phyloP scores from a whole-genome alignment of 2,888 invertebrate species.

The Temnothorax ravouxi region DNA sequence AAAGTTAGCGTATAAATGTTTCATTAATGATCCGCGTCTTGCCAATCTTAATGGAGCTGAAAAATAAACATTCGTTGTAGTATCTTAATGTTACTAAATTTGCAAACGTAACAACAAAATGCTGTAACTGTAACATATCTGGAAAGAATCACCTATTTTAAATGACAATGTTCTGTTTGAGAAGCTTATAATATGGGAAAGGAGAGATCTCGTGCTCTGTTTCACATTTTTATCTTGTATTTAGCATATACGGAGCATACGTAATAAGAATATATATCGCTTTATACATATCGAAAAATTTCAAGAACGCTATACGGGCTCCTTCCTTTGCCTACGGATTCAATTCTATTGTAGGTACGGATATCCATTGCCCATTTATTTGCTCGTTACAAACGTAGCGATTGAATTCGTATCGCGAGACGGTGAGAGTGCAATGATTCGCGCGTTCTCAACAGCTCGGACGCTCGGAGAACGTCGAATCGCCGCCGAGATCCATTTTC shows the following conservation, averaged over 20 bases:
- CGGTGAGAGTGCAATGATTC: slow-evolving; percentile 49
- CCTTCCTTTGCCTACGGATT: not conserved
- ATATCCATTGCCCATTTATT: slow-evolving; percentile 13
- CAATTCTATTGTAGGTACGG: slow-evolving; percentile 25
- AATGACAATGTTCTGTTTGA: not conserved
- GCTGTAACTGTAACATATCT: not conserved
- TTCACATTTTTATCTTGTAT: not conserved
- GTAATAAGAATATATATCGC: not conserved
- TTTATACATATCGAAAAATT: not conserved
- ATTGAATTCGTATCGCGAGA: slow-evolving; percentile 44
- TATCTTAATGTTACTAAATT: not conserved
- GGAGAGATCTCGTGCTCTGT: not conserved
- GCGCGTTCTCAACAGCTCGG: slow-evolving; percentile 47
- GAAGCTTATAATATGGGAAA: not conserved
- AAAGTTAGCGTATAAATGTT: slow-evolving; percentile 1
- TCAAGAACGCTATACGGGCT: not conserved
- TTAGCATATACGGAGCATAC: too few species aligned
- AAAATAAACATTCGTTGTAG: not conserved
- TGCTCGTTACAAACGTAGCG: slow-evolving; percentile 8
- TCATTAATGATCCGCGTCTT: not conserved
- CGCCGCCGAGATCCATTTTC: slow-evolving; percentile 31
- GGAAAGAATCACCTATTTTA: not conserved
- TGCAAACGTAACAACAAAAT: not conserved
- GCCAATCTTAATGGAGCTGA: not conserved
- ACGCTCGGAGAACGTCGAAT: slow-evolving; percentile 40